Percentiles rank a stretch among this genome's conserved stretches.
Evolutionary conservation across 2,797 vertebrate genomes (phyloP).

Genomic region (Acanthornis magna): DNA sequence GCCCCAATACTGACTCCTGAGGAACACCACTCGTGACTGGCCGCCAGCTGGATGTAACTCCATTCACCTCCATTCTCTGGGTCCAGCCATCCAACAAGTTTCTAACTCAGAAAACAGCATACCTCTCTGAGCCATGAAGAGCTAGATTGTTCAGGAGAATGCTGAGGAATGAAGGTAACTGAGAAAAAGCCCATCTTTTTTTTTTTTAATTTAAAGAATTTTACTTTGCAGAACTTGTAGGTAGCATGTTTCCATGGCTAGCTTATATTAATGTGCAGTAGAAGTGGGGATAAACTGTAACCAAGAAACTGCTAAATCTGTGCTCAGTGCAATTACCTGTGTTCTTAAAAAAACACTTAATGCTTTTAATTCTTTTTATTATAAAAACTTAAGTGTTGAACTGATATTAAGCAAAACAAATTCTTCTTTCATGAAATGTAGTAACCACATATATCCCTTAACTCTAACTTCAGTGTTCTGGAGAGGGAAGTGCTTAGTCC

Average conservation of each 20-base stretch:
- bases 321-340: not conserved
- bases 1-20: not conserved
- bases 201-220: not conserved
- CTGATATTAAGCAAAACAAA: not conserved
- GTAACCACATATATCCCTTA: not conserved
- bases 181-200: not conserved
- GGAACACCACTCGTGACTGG: not conserved
- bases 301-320: not conserved
- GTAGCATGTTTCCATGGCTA: not conserved
- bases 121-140: not conserved
- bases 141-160: not conserved
- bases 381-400: not conserved
- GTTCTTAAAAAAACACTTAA: not conserved
- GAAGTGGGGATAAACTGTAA: not conserved
- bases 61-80: not conserved
- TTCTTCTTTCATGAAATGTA: not conserved
- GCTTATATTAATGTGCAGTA: not conserved
- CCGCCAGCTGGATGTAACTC: not conserved
- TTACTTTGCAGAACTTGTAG: not conserved
- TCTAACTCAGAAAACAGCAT: not conserved
- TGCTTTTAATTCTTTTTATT: not conserved
- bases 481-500: not conserved
- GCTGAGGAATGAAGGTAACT: not conserved
- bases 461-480: not conserved
- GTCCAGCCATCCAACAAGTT: not conserved